These are phyloP conservation scores for Tolypeutes matacus DNA, from an alignment of 2,797 vertebrate species.

Conservation along the genomic window DNA sequence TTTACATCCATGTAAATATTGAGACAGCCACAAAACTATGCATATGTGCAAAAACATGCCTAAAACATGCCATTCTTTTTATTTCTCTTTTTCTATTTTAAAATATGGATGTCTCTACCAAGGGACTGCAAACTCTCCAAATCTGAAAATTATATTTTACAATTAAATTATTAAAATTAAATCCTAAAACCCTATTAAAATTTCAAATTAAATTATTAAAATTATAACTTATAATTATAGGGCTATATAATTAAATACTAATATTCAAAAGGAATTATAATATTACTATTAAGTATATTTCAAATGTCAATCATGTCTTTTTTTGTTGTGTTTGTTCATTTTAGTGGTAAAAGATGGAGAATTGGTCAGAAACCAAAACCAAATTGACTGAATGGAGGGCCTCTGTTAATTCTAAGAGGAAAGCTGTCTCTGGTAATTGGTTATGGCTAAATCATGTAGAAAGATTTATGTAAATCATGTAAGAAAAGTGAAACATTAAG, in stretches of 20 bases:
- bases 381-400: not conserved
- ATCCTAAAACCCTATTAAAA: not conserved
- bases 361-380: not conserved
- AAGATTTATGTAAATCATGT: not conserved
- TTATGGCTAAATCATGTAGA: not conserved
- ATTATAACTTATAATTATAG: not conserved
- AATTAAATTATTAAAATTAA: not conserved
- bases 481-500: not conserved
- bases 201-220: not conserved
- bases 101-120: not conserved
- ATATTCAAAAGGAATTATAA: not conserved
- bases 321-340: not conserved
- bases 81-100: not conserved
- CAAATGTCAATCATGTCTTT: not conserved
- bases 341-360: not conserved
- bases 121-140: not conserved
- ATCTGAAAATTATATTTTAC: conserved; percentile 19
- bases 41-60: not conserved
- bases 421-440: not conserved
- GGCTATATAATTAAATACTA: not conserved
- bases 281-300: not conserved
- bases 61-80: not conserved
- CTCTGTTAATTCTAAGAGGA: not conserved
- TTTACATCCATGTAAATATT: not conserved
- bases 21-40: not conserved